Percentiles rank a stretch among this genome's conserved stretches.
Evolutionary conservation across 2,113 vertebrate genomes (phyloP).

Genomic region (Nyctibius bracteatus): DNA sequence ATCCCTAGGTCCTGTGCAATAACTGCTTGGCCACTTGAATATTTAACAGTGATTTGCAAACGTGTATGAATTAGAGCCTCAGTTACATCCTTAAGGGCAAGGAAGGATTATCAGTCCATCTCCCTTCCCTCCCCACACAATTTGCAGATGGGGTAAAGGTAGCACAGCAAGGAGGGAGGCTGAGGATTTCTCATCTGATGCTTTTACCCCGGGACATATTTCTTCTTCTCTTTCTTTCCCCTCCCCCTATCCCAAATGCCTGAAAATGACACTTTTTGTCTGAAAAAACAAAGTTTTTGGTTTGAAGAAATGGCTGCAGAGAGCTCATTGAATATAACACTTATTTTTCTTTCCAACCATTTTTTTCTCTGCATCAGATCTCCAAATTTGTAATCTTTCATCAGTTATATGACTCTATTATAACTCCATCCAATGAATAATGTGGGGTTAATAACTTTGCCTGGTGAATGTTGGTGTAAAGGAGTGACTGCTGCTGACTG

Average conservation of each 20-base stretch:
- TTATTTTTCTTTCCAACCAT: background rate
- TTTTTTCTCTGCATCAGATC: background rate
- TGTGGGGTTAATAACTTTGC: slow-evolving; percentile 18
- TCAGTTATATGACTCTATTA: background rate
- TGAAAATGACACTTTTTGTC: background rate
- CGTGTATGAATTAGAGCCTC: background rate
- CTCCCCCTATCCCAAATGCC: background rate
- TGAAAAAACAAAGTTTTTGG: background rate
- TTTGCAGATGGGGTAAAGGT: background rate
- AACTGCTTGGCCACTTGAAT: background rate
- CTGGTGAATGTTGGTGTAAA: background rate
- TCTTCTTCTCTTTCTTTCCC: background rate
- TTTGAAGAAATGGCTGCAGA: background rate
- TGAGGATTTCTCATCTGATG: background rate
- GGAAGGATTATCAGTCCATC: background rate
- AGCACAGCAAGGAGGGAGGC: background rate
- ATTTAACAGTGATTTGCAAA: background rate
- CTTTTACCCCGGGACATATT: background rate
- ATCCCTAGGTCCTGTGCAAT: background rate
- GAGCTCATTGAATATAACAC: background rate
- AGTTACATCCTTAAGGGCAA: background rate
- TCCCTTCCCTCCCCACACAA: background rate
- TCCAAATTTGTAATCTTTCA: background rate
- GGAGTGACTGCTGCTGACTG: background rate
- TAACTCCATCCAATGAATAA: slow-evolving; percentile 2